Percentiles rank a stretch among this genome's conserved stretches.
Conservation (phyloP, 2,113 vertebrate genomes). For the Marmota monax region DNA sequence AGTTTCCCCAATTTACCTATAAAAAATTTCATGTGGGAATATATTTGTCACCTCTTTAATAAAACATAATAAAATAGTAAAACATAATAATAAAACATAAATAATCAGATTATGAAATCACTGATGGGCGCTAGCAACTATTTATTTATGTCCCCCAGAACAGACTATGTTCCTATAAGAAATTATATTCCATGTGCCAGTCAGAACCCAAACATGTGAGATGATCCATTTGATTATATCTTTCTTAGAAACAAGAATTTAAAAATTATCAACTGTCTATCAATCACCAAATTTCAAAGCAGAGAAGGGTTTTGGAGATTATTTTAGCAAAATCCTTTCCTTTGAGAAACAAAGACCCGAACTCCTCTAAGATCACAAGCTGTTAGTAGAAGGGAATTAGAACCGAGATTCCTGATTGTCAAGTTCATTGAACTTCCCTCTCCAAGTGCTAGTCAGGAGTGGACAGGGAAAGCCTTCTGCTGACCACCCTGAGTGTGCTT, state of each 20-base stretch:
- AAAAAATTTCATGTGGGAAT: constrained; percentile 44
- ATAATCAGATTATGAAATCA: not conserved
- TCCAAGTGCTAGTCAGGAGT: not conserved
- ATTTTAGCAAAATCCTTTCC: constrained; percentile 55
- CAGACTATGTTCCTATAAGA: constrained; percentile 50
- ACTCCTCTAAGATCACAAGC: not conserved
- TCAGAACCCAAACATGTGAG: not conserved
- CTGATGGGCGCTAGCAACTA: constrained; percentile 55
- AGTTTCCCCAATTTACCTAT: constrained; percentile 42
- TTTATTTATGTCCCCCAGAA: constrained; percentile 70
- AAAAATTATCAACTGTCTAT: not conserved
- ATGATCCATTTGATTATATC: not conserved
- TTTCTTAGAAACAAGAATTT: constrained; percentile 47
- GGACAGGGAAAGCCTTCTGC: not conserved
- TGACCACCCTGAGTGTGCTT: not conserved
- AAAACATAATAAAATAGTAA: constrained; percentile 25
- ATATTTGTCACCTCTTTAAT: not conserved
- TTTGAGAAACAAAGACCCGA: constrained; percentile 18
- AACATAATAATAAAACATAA: constrained; percentile 59
- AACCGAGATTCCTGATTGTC: not conserved
- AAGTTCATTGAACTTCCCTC: not conserved
- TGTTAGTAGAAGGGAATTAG: constrained; percentile 10
- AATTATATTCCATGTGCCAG: not conserved
- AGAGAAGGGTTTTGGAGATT: not conserved
- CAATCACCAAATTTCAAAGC: constrained; percentile 49